Conservation (phyloP, 2,113 vertebrate species). For the Lampris megalopsis region DNA sequence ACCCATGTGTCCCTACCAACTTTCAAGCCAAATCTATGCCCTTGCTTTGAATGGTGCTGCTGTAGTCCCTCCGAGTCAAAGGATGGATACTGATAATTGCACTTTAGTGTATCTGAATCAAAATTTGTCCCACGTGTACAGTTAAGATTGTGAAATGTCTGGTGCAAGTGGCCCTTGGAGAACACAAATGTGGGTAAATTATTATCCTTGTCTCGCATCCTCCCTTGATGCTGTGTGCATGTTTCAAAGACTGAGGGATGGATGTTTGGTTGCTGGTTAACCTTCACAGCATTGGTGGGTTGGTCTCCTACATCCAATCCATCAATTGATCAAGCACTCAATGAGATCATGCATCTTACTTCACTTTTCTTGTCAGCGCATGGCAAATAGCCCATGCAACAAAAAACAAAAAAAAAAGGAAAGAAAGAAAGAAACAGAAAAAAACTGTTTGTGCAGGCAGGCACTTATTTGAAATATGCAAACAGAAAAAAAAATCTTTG, state of each 20-base stretch:
- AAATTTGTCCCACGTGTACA: conserved; percentile 40
- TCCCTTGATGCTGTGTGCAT: conserved; percentile 7
- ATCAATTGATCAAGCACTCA: conserved; percentile 73
- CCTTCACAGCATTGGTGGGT: conserved; percentile 69
- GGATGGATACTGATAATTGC: background rate
- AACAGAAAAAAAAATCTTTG: conserved; percentile 12
- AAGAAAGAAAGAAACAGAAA: conserved; percentile 18
- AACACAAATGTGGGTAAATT: conserved; percentile 33
- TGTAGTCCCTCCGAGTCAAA: background rate
- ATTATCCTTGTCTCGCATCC: conserved; percentile 37
- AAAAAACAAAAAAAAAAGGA: too few relatives aligned
- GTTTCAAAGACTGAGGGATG: conserved; percentile 50
- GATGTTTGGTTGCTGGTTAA: conserved; percentile 64
- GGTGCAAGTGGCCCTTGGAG: conserved; percentile 28
- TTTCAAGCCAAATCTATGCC: conserved; percentile 4
- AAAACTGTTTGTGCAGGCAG: conserved; percentile 45
- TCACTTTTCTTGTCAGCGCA: conserved; percentile 69
- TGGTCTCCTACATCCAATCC: conserved; percentile 65
- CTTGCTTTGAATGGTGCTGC: conserved; percentile 11
- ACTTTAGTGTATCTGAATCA: conserved; percentile 20
- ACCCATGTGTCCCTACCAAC: too few relatives aligned
- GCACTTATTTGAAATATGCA: conserved; percentile 38
- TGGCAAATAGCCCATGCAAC: conserved; percentile 51
- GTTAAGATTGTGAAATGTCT: conserved; percentile 44
- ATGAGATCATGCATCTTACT: conserved; percentile 75